These are phyloP conservation scores for Ptyas mucosa DNA, from an alignment of 2,113 vertebrate species.

Conservation along the genomic window DNA sequence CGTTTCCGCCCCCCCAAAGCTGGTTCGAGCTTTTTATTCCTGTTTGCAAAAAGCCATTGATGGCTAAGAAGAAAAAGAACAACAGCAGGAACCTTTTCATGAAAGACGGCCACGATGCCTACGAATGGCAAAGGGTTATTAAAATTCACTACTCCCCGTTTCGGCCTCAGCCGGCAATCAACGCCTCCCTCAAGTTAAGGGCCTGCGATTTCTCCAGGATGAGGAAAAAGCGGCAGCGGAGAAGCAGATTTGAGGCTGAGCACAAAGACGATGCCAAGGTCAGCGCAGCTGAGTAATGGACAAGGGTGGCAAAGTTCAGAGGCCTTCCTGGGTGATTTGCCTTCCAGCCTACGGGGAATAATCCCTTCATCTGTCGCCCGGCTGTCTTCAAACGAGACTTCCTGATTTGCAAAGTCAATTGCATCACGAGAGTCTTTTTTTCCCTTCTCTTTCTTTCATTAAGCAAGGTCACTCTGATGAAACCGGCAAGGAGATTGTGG, in stretches of 20 bases:
- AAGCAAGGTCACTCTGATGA: background rate
- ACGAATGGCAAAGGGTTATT: background rate
- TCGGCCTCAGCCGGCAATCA: background rate
- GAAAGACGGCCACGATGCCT: background rate
- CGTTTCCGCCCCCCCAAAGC: background rate
- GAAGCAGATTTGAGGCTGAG: background rate
- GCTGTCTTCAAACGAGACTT: background rate
- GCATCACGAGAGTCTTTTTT: background rate
- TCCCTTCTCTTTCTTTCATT: background rate
- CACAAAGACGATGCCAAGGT: background rate
- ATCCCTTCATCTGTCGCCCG: background rate
- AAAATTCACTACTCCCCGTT: background rate
- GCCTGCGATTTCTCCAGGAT: background rate
- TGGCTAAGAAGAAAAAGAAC: background rate
- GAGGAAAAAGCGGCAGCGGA: background rate
- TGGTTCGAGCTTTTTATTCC: background rate
- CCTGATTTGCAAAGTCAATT: background rate
- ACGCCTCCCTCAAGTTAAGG: background rate
- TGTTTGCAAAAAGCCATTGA: background rate
- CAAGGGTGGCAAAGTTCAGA: background rate
- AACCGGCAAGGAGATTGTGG: background rate
- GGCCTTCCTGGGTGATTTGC: background rate
- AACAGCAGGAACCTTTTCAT: background rate
- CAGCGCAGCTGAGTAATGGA: background rate
- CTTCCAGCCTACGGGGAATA: background rate